Evolutionary conservation across 1,140 invertebrate genomes (phyloP), one percentile per base, ranked within the genome.

Genomic region (Psix sp.): DNA sequence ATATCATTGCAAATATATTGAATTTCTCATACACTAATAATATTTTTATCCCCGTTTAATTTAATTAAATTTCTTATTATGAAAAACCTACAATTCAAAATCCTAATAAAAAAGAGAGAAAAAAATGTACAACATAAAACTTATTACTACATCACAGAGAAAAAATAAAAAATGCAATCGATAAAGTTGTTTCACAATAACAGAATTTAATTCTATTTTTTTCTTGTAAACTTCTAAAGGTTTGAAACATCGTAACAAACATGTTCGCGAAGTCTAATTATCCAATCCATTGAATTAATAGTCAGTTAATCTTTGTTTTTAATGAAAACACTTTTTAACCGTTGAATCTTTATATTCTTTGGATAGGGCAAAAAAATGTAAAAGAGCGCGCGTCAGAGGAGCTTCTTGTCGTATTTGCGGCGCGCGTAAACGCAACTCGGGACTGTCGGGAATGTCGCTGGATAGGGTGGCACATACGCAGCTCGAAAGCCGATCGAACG

Each of bases 221-320:
- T 7, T 7, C 6, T n/a, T 7, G 6, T 29, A n/a, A 14, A 1
- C 17, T 21, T 21, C 15, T 21, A 36, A 9, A 56, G 40, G 15
- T 11, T 24, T 18, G 31, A 17, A 66, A 66, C 49, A 42, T 48
- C 56, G 65, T 68, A 68, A 1, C 18, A 6, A 24, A 26, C 35
- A 67, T 67, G 46, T 51, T 51, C 38, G 31, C 11, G 9, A 39
- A 38, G 52, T 57, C 45, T 52, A 68, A 68, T 68, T 68, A 68
- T 59, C 65, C 45, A 68, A 54, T 68, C 54, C 54, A 68, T 68
- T 68, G 52, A 68, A 68, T 68, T 68, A 68, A 68, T 57, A 68
- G 65, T 51, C 65, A 38, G 65, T 68, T 68, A 68, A 68, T 68
- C 63, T 67, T 67, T 67, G 63, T 67, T 57, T 67, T 57, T 67